A percentile compares a stretch with the other conserved stretches of the same genome.
Evolutionary conservation across 2,888 invertebrate genomes (phyloP).

Genomic region (Agonopterix subpropinquella): DNA sequence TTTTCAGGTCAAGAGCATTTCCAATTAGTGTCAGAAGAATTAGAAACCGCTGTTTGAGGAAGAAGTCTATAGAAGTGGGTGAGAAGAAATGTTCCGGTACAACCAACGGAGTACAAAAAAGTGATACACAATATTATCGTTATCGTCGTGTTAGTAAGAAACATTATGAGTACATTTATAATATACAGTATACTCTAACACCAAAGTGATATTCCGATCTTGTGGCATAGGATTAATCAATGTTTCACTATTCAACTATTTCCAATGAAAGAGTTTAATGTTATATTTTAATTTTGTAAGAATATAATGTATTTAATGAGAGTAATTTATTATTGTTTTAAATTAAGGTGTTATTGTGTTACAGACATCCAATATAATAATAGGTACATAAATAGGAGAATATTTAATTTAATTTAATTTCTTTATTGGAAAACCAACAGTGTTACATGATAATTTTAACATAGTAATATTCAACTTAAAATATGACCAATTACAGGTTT

Average conservation of each 20-base stretch:
- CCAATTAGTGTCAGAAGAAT: constrained; percentile 69
- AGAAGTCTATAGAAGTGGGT: not conserved
- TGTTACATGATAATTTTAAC: no score
- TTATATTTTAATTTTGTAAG: not conserved
- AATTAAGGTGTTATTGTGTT: not conserved
- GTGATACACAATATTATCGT: constrained; percentile 3
- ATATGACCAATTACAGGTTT: no score
- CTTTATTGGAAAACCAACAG: no score
- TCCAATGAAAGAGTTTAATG: constrained; percentile 2
- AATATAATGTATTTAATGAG: constrained; percentile 3
- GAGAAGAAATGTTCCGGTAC: not conserved
- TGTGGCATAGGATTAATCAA: constrained; percentile 24
- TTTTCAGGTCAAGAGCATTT: constrained; percentile 73
- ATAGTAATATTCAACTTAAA: no score
- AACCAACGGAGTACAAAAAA: constrained; percentile 1
- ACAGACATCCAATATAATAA: no score
- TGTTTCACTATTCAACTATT: constrained; percentile 14
- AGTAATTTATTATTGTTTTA: not conserved
- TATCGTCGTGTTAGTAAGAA: constrained; percentile 8
- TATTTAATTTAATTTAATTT: no score
- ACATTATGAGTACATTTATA: constrained; percentile 7
- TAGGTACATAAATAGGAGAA: no score
- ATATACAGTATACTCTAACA: constrained; percentile 32
- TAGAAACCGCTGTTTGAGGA: constrained; percentile 66
- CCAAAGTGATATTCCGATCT: constrained; percentile 60